These are phyloP conservation scores for Drosophila flavopinicola DNA, from an alignment of 2,888 invertebrate genomes.

Conservation along the genomic window DNA sequence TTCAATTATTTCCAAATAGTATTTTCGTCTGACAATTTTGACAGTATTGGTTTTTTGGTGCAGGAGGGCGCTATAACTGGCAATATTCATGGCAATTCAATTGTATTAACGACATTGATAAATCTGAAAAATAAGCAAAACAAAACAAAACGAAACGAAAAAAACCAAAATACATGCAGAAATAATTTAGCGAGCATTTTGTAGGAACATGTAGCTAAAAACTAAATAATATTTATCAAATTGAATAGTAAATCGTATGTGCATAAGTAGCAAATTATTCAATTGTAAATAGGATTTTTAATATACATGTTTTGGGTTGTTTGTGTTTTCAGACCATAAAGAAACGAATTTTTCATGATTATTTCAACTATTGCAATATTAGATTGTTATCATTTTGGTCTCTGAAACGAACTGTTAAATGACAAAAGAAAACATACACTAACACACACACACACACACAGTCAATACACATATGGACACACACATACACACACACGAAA, in stretches of 20 bases:
- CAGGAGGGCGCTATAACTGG: conserved; percentile 46
- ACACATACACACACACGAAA: conserved; percentile 39
- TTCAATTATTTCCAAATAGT: background rate
- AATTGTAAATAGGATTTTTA: conserved; percentile 71
- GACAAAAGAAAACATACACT: conserved; percentile 11
- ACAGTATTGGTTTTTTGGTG: conserved; percentile 1
- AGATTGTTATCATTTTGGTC: conserved; percentile 30
- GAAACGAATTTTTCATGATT: conserved; percentile 25
- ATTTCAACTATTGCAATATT: conserved; percentile 42
- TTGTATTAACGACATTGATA: conserved; percentile 74
- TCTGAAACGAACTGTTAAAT: conserved; percentile 25
- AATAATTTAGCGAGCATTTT: conserved; percentile 59
- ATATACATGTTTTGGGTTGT: conserved; percentile 37
- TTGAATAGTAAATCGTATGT: conserved; percentile 64
- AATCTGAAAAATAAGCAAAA: conserved; percentile 61
- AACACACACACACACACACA: conserved; percentile 31
- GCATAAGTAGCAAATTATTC: conserved; percentile 76
- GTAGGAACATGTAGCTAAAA: conserved; percentile 66
- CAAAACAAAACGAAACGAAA: conserved; percentile 9
- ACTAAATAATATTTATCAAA: conserved; percentile 56
- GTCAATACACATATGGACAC: conserved; percentile 20
- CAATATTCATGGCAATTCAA: conserved; percentile 80
- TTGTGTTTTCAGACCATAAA: conserved; percentile 14
- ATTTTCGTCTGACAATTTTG: background rate
- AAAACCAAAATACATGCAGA: too few relatives aligned